A percentile compares a stretch with the other conserved stretches of the same genome.
phyloP scores from a whole-genome alignment of 2,113 vertebrate species.

The Neopipo cinnamomea region DNA sequence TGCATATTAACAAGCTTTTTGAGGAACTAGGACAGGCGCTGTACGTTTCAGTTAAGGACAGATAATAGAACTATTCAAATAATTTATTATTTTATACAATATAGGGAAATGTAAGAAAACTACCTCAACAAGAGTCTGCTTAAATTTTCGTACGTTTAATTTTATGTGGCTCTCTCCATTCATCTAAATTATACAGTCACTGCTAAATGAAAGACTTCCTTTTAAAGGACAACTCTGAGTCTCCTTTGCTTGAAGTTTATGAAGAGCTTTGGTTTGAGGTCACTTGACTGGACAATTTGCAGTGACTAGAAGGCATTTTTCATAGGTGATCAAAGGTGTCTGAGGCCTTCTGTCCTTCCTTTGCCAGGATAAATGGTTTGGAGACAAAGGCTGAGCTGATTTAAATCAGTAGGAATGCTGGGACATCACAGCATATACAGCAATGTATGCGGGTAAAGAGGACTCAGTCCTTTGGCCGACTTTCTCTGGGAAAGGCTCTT shows the following conservation, averaged over 20 bases:
- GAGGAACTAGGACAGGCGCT: constrained; percentile 82
- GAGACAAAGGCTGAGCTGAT: not conserved
- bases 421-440: not conserved
- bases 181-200: constrained; percentile 38
- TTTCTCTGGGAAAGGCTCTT: not conserved
- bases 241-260: constrained; percentile 22
- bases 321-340: not conserved
- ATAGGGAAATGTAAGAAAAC: constrained; percentile 72
- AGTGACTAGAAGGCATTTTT: constrained; percentile 1
- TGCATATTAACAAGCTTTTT: constrained; percentile 89
- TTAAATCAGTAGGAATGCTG: not conserved
- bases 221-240: constrained; percentile 28
- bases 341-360: constrained; percentile 8
- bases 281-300: not conserved
- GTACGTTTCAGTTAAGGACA: constrained; percentile 80
- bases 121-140: constrained; percentile 67
- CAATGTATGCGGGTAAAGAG: not conserved
- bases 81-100: constrained; percentile 80
- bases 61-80: constrained; percentile 82
- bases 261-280: constrained; percentile 20
- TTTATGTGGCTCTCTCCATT: constrained; percentile 34
- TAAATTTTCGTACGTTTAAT: constrained; percentile 62
- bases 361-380: constrained; percentile 1
- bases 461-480: not conserved
- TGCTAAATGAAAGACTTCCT: constrained; percentile 43